Base-by-base conservation (phyloP, 2,888 invertebrate species). In the Thysanoteuthis rhombus region DNA sequence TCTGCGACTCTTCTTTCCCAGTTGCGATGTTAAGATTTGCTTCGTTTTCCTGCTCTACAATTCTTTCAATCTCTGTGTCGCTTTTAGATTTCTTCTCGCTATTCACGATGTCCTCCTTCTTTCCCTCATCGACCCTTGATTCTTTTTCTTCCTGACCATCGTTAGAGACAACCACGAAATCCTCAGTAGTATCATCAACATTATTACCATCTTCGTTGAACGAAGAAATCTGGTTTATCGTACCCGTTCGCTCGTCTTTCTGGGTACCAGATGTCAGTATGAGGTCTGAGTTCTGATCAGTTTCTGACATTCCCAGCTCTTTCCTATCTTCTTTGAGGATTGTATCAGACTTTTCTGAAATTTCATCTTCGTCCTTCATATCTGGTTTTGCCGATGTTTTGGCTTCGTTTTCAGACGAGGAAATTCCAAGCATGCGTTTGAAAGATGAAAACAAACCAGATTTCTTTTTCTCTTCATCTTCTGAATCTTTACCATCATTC, bases 381-480 rank as follows among this genome's bases (percentile, higher is more conserved):
- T 36, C n/a, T n/a, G 58, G 32, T 58, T 58, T 58, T 58, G 58
- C 3, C 58, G 52, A 22, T 25, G 52, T 52, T 52, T n/a, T 12
- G 75, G 16, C n/a, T 75, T 75, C 75, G n/a, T n/a, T 45, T 42
- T 28, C 40, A 12, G 42, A 2, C 25, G 42, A 12, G 12, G 92
- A 45, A 92, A 92, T 45, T 40, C 92, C 92, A 92, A 92, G 45
- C 92, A 92, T 92, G 19, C 92, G 40, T 45, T 92, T 92, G 36
- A 92, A 45, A 40, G 92, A n/a, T n/a, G 75, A 75, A 75, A 75
- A 75, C n/a, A 75, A n/a, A n/a, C 75, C n/a, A 19, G 75, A 25
- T 75, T 75, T 75, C 75, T 75, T 75, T 75, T 75, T n/a, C 12
- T n/a, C 19, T 16, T 75, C 75, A n/a, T 6, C 25, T 75, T 75